A percentile compares a stretch with the other conserved stretches of the same genome.
Evolutionary conservation across 2,888 invertebrate genomes (phyloP).

Genomic region (Antheraea assamensis): DNA sequence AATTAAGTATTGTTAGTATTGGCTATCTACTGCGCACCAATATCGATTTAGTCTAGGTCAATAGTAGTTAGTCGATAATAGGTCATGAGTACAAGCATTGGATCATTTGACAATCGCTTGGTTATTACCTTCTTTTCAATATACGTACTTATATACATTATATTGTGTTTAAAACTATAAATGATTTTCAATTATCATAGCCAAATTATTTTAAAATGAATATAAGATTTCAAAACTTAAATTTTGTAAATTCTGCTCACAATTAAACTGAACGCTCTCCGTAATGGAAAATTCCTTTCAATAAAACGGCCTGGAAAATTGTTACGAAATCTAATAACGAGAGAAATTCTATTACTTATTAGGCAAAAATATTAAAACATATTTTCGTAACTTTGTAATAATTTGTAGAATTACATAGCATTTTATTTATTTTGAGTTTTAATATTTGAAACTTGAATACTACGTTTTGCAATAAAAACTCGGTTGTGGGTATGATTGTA

Average conservation of each 20-base stretch:
- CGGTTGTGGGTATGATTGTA: too few species aligned
- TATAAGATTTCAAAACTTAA: neutral
- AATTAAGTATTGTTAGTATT: too few species aligned
- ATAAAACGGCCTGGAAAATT: constrained; percentile 31
- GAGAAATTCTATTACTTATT: constrained; percentile 32
- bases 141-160: neutral
- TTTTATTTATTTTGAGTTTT: neutral
- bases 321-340: constrained; percentile 33
- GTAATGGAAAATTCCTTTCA: constrained; percentile 29
- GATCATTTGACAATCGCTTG: too few species aligned
- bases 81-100: too few species aligned
- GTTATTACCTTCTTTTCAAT: too few species aligned
- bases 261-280: neutral
- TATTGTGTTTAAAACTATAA: neutral
- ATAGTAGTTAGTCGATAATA: too few species aligned
- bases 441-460: neutral
- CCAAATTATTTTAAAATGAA: neutral
- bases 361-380: constrained; percentile 24
- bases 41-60: too few species aligned
- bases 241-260: constrained; percentile 3
- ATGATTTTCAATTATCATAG: neutral
- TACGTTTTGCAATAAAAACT: neutral
- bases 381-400: neutral
- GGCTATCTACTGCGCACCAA: too few species aligned
- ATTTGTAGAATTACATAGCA: too few species aligned